Base-by-base conservation (phyloP, 2,797 vertebrate species). In the Cyclura pinguis region DNA sequence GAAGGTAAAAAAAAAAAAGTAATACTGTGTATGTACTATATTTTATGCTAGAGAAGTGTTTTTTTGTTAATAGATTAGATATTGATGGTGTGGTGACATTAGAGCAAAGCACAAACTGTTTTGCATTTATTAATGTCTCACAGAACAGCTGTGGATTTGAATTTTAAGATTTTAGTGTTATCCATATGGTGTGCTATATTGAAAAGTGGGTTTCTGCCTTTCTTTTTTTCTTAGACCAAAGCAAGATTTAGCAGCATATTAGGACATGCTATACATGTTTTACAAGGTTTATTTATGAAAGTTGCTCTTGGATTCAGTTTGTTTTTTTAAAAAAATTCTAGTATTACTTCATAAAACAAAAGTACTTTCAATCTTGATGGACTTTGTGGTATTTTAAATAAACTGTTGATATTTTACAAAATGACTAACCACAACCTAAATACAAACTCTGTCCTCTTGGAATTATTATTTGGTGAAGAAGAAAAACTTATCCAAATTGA, bases 41-140 rank as follows among this genome's bases (percentile, higher is more conserved):
- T 87, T 94, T 84, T 80, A 69, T 89, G 81, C 2, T 81, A n/a
- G 80, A 81, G 50, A 67, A 88, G 16, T 80, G 84, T 20, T 74
- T 84, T 84, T 74, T 67, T 67, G 78, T 73, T 88, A 80, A 69
- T 47, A 76, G 72, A 87, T n/a, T 47, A 80, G 47, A 47, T 32
- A 24, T 1, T 87, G 35, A 24, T 83, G 78, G 24, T 90, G 0
- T 87, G 77, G 22, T 89, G 88, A 85, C 85, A 1, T 0, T 91
- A 38, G 38, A 88, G 5, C 8, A 64, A 88, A 92, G 91, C 6
- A 50, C 2, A 85, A 73, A 35, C 7, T 52, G 62, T 92, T 77
- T 89, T 87, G 24, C 20, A 77, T 3, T 76, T 77, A 29, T 4
- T 84, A 81, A 24, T 83, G 80, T 3, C 47, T 92, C 14, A 86